phyloP scores from a whole-genome alignment of 2,113 vertebrate genomes.

The Campylorhamphus procurvoides region DNA sequence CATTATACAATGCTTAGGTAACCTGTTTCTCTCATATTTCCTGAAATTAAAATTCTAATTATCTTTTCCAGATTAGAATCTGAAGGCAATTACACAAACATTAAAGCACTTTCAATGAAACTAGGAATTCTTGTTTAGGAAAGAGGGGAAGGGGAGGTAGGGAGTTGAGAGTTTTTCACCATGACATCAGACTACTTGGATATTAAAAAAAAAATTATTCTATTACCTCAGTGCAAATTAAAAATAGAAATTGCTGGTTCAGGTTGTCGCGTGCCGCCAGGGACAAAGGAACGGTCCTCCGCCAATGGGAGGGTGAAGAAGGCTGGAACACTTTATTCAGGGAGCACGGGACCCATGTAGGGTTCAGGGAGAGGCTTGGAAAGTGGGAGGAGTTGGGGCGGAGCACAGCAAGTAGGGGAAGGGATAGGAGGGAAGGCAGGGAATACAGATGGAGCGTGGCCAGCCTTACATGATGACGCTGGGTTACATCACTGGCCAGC shows the following conservation, averaged over 20 bases:
- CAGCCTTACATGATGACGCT: too few relatives aligned
- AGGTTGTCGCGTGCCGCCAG: background rate
- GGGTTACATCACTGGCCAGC: too few relatives aligned
- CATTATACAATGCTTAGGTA: background rate
- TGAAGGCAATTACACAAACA: background rate
- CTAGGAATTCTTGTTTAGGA: background rate
- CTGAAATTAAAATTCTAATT: background rate
- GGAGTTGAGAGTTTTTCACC: fast-evolving
- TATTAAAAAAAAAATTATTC: background rate
- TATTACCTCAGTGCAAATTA: background rate
- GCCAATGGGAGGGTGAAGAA: too few relatives aligned
- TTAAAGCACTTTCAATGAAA: background rate
- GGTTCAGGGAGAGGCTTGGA: too few relatives aligned
- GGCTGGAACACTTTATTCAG: too few relatives aligned
- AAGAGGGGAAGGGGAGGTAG: fast-evolving
- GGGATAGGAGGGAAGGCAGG: too few relatives aligned
- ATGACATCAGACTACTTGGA: background rate
- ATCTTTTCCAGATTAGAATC: background rate
- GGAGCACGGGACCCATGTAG: too few relatives aligned
- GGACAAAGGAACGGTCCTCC: too few relatives aligned
- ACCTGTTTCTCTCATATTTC: fast-evolving
- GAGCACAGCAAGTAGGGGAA: too few relatives aligned
- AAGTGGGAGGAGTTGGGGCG: too few relatives aligned
- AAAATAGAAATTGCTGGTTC: background rate
- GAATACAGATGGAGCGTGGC: too few relatives aligned